Evolutionary conservation across 92 coral and sea anemone genomes (phyloP), one percentile per base, ranked within the genome.

Genomic region (Micromussa lordhowensis): DNA sequence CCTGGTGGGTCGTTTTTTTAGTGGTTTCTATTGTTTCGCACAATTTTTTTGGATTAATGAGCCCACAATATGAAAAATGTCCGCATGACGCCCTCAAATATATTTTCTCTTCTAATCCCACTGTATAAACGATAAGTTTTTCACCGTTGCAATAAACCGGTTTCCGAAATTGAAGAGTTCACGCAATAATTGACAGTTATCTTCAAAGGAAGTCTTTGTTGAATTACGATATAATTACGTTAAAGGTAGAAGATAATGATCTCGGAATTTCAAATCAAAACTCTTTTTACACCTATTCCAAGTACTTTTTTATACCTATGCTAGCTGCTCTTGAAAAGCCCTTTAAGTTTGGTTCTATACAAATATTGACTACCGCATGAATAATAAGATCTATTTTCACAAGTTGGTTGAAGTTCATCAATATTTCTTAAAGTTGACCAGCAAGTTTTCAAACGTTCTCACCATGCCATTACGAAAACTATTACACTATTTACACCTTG

Each of bases 11-110:
- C 68, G 34, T 77, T 66, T 78, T 58, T 40, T 64, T 24, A 35
- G 51, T 68, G 89, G 87, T 84, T 86, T 86, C 48, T 49, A 49
- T 66, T 77, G 82, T 77, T 77, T 76, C 73, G 77, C 83, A 55
- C 17, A 75, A 63, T 86, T 77, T 77, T 77, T 74, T 31, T 10
- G 29, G 3, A 28, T 53, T 86, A 86, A 86, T 77, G 53, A 86
- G 61, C 89, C 64, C 89, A 77, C 76, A 76, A 86, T 35, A 48
- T 77, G 48, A 68, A 86, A 78, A 61, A 77, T 85, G 38, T 44
- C 89, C n/a, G 66, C 35, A 19, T 61, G 89, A 31, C 66, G 68
- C 66, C 76, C 36, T 84, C 32, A 15, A 5, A 54, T 10, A 17
- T n/a, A 74, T 55, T 35, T 84, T 74, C 19, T 24, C 34, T 84